These are phyloP conservation scores for Caenorhabditis remanei DNA, from an alignment of 1,140 invertebrate species.

Conservation along the genomic window DNA sequence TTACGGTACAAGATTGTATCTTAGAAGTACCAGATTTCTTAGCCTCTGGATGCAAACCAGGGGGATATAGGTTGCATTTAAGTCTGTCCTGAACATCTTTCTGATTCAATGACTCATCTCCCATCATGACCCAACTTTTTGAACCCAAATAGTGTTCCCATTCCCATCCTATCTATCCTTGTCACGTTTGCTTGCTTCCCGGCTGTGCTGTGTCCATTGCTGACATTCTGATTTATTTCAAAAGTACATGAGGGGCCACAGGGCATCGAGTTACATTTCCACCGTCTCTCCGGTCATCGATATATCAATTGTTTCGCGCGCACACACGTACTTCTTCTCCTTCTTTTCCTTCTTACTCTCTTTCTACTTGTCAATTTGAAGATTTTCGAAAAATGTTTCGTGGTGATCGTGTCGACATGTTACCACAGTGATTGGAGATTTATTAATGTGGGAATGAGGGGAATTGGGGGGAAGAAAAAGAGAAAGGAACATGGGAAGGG, in stretches of 20 bases:
- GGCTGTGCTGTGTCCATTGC: background rate
- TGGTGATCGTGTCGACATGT: background rate
- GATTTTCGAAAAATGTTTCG: conserved; percentile 12
- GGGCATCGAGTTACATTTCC: background rate
- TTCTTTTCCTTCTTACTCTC: too few relatives aligned
- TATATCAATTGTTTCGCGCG: conserved; percentile 52
- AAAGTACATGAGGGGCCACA: conserved; percentile 28
- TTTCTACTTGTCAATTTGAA: too few relatives aligned
- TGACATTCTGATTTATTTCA: conserved; percentile 45
- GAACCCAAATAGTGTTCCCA: too few relatives aligned
- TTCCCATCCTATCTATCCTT: conserved; percentile 40
- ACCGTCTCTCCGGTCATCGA: conserved; percentile 3
- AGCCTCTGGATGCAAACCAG: too few relatives aligned
- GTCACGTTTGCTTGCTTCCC: conserved; percentile 8
- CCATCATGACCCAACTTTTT: too few relatives aligned
- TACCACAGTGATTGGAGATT: conserved; percentile 46
- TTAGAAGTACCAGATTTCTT: too few relatives aligned
- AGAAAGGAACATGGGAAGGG: background rate
- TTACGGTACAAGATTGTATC: background rate
- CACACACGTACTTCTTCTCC: background rate
- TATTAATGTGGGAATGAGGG: conserved; percentile 30
- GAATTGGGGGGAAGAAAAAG: background rate
- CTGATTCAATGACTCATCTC: too few relatives aligned
- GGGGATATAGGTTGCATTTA: too few relatives aligned
- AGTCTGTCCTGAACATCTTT: too few relatives aligned